Conservation (phyloP, 2,797 vertebrate species). For the Acanthopagrus latus region DNA sequence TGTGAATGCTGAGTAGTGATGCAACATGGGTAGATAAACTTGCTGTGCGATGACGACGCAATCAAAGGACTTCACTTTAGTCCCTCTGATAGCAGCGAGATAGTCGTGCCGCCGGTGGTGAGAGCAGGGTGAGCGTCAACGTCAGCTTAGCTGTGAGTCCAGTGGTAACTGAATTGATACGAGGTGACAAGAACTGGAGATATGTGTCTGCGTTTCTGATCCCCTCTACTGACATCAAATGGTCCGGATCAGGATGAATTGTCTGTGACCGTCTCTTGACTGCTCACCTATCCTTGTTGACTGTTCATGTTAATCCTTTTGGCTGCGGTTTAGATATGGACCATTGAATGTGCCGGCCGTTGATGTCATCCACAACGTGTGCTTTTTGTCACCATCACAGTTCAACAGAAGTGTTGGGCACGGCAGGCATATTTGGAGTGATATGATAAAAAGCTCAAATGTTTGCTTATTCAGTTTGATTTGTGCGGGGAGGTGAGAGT, state of each 20-base stretch:
- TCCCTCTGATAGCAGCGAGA: constrained; percentile 44
- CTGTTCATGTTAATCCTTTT: constrained; percentile 15
- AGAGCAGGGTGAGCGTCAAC: constrained; percentile 31
- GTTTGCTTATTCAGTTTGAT: constrained; percentile 11
- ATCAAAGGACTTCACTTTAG: constrained; percentile 54
- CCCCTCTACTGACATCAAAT: not conserved
- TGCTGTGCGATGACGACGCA: constrained; percentile 49
- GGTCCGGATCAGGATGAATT: constrained; percentile 13
- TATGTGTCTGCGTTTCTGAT: not conserved
- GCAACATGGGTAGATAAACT: constrained; percentile 71
- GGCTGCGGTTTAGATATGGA: constrained; percentile 15
- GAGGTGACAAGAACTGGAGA: constrained; percentile 33
- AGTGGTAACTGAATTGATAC: constrained; percentile 13
- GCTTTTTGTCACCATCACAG: constrained; percentile 39
- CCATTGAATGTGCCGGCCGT: constrained; percentile 4
- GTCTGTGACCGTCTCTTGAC: constrained; percentile 10
- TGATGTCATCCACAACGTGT: constrained; percentile 18
- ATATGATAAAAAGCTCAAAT: constrained; percentile 2
- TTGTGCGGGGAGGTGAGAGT: constrained; percentile 28
- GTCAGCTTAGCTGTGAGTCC: constrained; percentile 40
- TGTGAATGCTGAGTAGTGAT: constrained; percentile 66
- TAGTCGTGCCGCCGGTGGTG: constrained; percentile 33
- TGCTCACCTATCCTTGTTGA: constrained; percentile 17
- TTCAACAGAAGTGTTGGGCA: constrained; percentile 5
- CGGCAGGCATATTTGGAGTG: not conserved